A percentile compares a stretch with the other conserved stretches of the same genome.
Conservation (phyloP, 1,140 invertebrate genomes). For the Drosophila guanche region DNA sequence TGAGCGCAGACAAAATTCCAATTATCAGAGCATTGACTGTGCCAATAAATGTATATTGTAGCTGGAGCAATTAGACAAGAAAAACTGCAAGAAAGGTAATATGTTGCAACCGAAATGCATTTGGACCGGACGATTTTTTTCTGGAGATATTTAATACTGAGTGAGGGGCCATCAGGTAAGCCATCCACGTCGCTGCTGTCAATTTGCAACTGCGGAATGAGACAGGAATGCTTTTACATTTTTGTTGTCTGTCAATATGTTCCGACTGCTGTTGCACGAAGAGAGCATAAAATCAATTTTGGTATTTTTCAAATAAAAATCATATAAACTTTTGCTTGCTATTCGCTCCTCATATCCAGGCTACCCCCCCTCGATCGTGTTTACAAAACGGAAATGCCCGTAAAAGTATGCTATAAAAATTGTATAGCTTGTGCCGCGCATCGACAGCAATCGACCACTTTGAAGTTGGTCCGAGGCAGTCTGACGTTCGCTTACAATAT, state of each 20-base stretch:
- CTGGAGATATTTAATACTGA: not conserved
- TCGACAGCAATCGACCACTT: constrained; percentile 60
- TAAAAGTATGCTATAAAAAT: constrained; percentile 79
- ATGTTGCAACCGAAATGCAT: not conserved
- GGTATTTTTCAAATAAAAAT: constrained; percentile 74
- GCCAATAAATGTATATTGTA: constrained; percentile 12
- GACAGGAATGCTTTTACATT: not conserved
- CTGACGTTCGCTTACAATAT: constrained; percentile 13
- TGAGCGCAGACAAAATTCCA: constrained; percentile 9
- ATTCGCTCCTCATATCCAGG: constrained; percentile 7
- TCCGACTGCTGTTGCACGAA: constrained; percentile 15
- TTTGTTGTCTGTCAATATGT: constrained; percentile 13
- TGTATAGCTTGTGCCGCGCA: constrained; percentile 66
- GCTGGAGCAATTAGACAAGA: constrained; percentile 24
- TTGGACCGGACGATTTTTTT: not conserved
- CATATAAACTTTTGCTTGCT: constrained; percentile 58
- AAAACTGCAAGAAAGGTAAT: constrained; percentile 1
- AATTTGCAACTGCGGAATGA: constrained; percentile 24
- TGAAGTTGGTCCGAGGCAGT: not conserved
- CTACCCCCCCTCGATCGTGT: constrained; percentile 32
- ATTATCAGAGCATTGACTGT: constrained; percentile 21
- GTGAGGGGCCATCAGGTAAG: constrained; percentile 5
- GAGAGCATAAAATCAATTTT: constrained; percentile 68
- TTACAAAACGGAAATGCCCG: constrained; percentile 71
- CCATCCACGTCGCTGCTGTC: constrained; percentile 10